Evolutionary conservation across 2,888 invertebrate genomes (phyloP).

Genomic region (Hecatera dysodea): DNA sequence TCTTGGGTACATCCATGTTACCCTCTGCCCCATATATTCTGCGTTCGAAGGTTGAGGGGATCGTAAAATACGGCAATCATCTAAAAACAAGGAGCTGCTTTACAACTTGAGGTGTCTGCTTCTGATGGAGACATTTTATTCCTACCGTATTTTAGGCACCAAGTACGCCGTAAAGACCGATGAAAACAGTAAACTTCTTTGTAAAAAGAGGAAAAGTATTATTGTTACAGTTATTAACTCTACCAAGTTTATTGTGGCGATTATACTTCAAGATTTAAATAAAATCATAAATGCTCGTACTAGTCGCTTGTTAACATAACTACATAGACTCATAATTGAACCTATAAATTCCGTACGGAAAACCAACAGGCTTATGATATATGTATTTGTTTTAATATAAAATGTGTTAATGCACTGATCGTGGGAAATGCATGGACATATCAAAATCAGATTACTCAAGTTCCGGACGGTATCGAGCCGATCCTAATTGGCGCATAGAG

Average conservation of each 20-base stretch:
- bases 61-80: conserved; percentile 57
- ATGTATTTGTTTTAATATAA: conserved; percentile 13
- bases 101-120: conserved; percentile 41
- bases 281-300: conserved; percentile 1
- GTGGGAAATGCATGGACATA: conserved; percentile 44
- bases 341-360: background rate
- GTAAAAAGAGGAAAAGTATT: background rate
- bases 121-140: conserved; percentile 53
- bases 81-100: conserved; percentile 58
- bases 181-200: conserved; percentile 23
- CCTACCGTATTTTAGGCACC: conserved; percentile 41
- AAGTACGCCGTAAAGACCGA: conserved; percentile 43
- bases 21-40: conserved; percentile 31
- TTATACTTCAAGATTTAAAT: conserved; percentile 14
- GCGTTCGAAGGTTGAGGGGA: conserved; percentile 25
- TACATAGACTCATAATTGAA: conserved; percentile 12
- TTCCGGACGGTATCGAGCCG: conserved; percentile 20
- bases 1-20: conserved; percentile 3
- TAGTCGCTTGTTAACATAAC: conserved; percentile 3
- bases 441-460: conserved; percentile 42
- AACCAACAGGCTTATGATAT: background rate
- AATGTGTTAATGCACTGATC: conserved; percentile 31
- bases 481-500: conserved; percentile 41
- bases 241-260: conserved; percentile 9
- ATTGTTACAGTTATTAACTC: background rate